Base-by-base conservation (phyloP, 2,113 vertebrate species). In the Raja brachyura region DNA sequence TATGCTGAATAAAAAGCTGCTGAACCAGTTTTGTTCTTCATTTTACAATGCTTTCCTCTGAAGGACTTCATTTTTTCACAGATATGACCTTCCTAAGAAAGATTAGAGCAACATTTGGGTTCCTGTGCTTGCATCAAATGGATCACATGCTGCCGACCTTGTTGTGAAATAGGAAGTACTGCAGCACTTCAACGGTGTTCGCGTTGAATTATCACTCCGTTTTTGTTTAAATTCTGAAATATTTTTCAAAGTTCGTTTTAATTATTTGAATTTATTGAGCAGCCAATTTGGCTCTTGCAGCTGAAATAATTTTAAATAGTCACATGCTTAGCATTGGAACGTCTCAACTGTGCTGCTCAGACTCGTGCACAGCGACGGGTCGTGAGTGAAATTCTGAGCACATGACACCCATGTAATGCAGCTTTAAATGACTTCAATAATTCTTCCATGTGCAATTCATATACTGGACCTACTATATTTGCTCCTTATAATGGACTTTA, bases 121-220 rank as follows among this genome's bases (percentile, higher is more conserved):
- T 61, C 22, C 56, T 63, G 22, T 61, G 25, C 59, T 88, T 61
- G 25, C 59, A 63, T 63, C 85, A 66, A 66, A 85, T 14, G 59
- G 63, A 61, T 66, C 28, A n/a, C 11, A 88, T 31, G 13, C 48
- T 31, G 56, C 85, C 2, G 85, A 14, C 28, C n/a, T 63, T 63
- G 83, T 63, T 63, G 83, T 88, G 83, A n/a, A 88, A 88, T 79
- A 79, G 78, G 39, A 88, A 88, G 39, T 5, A 88, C 39, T 81
- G 18, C 59, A 88, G 61, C 33, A 63, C 85, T 63, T 88, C 85
- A 88, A 88, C 61, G 59, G 18, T 63, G 85, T 14, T 63, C 16
- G n/a, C 28, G 54, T 85, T 56, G 28, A 81, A 20, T 25, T 63
- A 14, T 66, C 11, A 63, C 28, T 88, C 28, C 22, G 16, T 28